A percentile compares a stretch with the other conserved stretches of the same genome.
These are phyloP conservation scores for Amphiprion percula DNA, from an alignment of 2,113 vertebrate species.

Conservation along the genomic window DNA sequence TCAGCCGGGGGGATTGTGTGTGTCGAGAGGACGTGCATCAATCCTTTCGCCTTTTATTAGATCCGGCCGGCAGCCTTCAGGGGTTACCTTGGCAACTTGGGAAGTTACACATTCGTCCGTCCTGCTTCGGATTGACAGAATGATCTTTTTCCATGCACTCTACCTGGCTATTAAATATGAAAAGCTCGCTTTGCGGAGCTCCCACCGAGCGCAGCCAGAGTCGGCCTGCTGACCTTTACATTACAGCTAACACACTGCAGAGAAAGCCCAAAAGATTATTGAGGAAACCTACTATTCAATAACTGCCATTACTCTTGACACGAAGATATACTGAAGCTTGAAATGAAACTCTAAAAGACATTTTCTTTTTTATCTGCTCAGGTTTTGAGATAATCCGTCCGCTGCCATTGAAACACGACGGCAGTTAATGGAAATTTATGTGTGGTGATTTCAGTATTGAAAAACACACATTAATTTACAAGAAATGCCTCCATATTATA, in stretches of 20 bases:
- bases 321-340: too few relatives aligned
- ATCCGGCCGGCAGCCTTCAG: slow-evolving; percentile 38
- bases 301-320: too few relatives aligned
- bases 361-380: too few relatives aligned
- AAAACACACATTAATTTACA: too few relatives aligned
- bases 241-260: slow-evolving; percentile 6
- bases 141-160: slow-evolving; percentile 27
- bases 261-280: neutral
- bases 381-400: too few relatives aligned
- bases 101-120: slow-evolving; percentile 42
- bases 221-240: slow-evolving; percentile 52
- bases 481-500: too few relatives aligned
- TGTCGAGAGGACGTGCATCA: slow-evolving; percentile 45
- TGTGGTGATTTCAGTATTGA: too few relatives aligned
- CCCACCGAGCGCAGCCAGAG: slow-evolving; percentile 14
- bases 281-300: too few relatives aligned
- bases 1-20: slow-evolving; percentile 53
- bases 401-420: too few relatives aligned
- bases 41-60: slow-evolving; percentile 60
- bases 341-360: too few relatives aligned
- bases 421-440: too few relatives aligned
- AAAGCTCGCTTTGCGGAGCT: slow-evolving; percentile 14
- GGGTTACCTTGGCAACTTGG: slow-evolving; percentile 67
- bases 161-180: slow-evolving; percentile 51
- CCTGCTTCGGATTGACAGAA: slow-evolving; percentile 47